A percentile compares a stretch with the other conserved stretches of the same genome.
phyloP scores from a whole-genome alignment of 2,797 vertebrate species.

The Aldrovandia affinis region DNA sequence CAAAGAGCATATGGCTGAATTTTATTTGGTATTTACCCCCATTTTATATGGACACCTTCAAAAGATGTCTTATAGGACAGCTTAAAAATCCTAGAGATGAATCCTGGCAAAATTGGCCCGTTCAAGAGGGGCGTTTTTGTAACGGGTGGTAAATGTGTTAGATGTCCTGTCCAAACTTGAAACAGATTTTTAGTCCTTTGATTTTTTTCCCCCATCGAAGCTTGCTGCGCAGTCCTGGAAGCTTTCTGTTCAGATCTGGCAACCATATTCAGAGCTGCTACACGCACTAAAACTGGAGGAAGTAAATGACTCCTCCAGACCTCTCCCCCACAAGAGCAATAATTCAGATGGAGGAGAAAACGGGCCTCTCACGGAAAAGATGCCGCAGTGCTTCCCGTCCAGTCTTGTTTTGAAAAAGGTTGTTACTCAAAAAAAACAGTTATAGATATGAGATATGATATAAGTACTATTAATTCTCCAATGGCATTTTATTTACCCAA shows the following conservation, averaged over 20 bases:
- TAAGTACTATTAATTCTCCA: not conserved
- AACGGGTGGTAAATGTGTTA: not conserved
- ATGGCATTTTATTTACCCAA: not conserved
- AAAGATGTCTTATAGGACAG: not conserved
- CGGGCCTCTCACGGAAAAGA: conserved; percentile 32
- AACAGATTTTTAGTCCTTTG: conserved; percentile 11
- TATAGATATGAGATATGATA: not conserved
- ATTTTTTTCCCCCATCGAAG: not conserved
- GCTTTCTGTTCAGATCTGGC: conserved; percentile 28
- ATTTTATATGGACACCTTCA: not conserved
- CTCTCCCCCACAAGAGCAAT: conserved; percentile 57
- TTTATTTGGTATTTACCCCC: not conserved
- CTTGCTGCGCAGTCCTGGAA: conserved; percentile 1
- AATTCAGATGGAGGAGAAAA: conserved; percentile 61
- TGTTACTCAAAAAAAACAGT: not conserved
- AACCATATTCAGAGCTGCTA: conserved; percentile 40
- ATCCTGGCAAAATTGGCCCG: not conserved
- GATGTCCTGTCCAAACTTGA: not conserved
- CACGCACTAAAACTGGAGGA: conserved; percentile 53
- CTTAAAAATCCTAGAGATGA: not conserved
- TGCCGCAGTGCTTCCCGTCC: conserved; percentile 22
- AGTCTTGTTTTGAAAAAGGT: not conserved
- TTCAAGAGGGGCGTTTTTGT: not conserved
- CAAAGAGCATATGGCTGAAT: not conserved
- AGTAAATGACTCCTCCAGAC: conserved; percentile 61